phyloP scores from a whole-genome alignment of 2,888 invertebrate species.

The Camptogramma bilineatum region DNA sequence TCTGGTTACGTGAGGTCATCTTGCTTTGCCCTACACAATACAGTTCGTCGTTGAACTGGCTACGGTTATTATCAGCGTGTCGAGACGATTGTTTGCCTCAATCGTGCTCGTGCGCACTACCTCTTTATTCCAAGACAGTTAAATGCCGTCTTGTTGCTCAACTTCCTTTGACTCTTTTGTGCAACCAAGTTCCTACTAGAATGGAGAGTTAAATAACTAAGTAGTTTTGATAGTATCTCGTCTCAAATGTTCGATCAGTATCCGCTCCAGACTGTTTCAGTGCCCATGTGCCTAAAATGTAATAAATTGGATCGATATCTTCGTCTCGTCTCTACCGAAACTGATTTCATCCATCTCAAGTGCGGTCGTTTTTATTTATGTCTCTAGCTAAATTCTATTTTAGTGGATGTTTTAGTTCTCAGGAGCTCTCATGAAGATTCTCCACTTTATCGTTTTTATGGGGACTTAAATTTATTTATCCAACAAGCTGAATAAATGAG shows the following conservation, averaged over 20 bases:
- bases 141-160: conserved; percentile 62
- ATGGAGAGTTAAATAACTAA: background rate
- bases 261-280: conserved; percentile 6
- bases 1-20: conserved; percentile 51
- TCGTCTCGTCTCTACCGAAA: conserved; percentile 41
- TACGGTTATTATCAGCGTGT: conserved; percentile 68
- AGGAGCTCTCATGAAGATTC: background rate
- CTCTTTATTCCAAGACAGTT: conserved; percentile 54
- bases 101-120: conserved; percentile 64
- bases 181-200: conserved; percentile 17
- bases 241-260: background rate
- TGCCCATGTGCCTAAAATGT: conserved; percentile 48
- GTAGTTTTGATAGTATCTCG: background rate
- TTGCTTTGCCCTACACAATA: conserved; percentile 65
- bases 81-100: conserved; percentile 68
- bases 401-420: conserved; percentile 17
- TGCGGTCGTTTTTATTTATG: conserved; percentile 35
- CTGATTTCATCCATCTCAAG: conserved; percentile 46
- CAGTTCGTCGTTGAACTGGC: conserved; percentile 58
- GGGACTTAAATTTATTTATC: background rate
- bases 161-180: conserved; percentile 57
- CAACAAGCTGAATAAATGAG: background rate
- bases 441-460: background rate
- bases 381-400: conserved; percentile 35
- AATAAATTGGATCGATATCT: conserved; percentile 56